Evolutionary conservation across 2,113 vertebrate species (phyloP), one percentile per base, ranked within the genome.

Genomic region (Columba livia): DNA sequence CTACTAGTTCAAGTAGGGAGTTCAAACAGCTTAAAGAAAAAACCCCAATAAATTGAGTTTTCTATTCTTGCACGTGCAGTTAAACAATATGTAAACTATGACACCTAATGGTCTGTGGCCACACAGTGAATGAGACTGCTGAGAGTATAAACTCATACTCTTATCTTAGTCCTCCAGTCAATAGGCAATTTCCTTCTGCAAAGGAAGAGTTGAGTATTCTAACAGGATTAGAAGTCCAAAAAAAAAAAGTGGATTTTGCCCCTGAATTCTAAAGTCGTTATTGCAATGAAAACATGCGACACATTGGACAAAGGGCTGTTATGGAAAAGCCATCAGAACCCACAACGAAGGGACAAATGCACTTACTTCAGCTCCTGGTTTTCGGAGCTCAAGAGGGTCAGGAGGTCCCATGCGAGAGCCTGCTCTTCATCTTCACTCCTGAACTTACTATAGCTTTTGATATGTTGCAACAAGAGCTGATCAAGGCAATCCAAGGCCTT

Each of bases 401-500:
- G 98, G 64, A 99, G 97, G 24, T 98, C 97, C 99, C 99, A 99
- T 0, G 98, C 97, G 20, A 99, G 98, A 53, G 75, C 97, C 96
- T 99, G 98, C 53, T 74, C 56, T 32, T 14, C 32, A 11, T 99
- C 98, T 9, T 77, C 66, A 5, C 62, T 47, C 4, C 66, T 69
- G 62, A 88, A 97, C n/a, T 95, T 85, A 26, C 40, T 81, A 21
- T 98, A 97, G 11, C 47, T 87, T 70, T 97, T 99, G 60, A 99
- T 97, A 28, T 97, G 97, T n/a, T 98, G 97, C 65, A 99, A 79
- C 88, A 99, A 62, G 32, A 99, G 85, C 91, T 98, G 97, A 28
- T 99, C 98, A 8, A 99, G 97, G 93, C 97, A 98, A 28, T 99
- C 99, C 94, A 99, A 86, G 34, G 99, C 99, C 93, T 98, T 99